Conservation (phyloP, 2,797 vertebrate genomes). For the Gorsachius magnificus region DNA sequence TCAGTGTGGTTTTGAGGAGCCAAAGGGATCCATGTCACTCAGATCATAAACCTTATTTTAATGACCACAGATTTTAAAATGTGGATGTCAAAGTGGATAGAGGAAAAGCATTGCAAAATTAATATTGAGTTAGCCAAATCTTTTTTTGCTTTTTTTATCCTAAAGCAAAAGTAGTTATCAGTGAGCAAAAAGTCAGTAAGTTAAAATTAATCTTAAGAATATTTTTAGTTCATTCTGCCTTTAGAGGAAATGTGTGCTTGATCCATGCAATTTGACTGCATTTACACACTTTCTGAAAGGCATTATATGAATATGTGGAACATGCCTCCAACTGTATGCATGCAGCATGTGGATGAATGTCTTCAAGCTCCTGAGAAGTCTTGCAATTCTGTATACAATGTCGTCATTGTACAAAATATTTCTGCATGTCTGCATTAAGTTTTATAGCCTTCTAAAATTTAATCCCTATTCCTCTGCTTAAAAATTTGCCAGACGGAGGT, state of each 20-base stretch:
- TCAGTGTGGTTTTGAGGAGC: constrained; percentile 2
- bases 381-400: not conserved
- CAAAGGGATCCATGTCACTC: not conserved
- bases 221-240: constrained; percentile 44
- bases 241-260: not conserved
- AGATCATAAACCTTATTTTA: constrained; percentile 20
- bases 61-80: not conserved
- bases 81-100: not conserved
- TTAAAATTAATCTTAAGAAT: constrained; percentile 34
- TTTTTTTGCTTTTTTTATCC: constrained; percentile 6
- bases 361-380: not conserved
- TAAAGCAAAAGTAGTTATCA: constrained; percentile 58
- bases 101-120: constrained; percentile 22
- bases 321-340: not conserved
- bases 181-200: constrained; percentile 48
- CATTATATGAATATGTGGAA: not conserved
- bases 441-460: not conserved
- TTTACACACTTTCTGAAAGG: constrained; percentile 14
- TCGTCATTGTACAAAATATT: not conserved
- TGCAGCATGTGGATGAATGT: not conserved
- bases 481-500: not conserved
- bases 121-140: not conserved
- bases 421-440: not conserved
- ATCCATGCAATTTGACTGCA: constrained; percentile 3
- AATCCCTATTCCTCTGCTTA: not conserved